A percentile compares a stretch with the other conserved stretches of the same genome.
These are phyloP conservation scores for Sternotherus odoratus DNA, from an alignment of 2,797 vertebrate genomes.

Conservation along the genomic window DNA sequence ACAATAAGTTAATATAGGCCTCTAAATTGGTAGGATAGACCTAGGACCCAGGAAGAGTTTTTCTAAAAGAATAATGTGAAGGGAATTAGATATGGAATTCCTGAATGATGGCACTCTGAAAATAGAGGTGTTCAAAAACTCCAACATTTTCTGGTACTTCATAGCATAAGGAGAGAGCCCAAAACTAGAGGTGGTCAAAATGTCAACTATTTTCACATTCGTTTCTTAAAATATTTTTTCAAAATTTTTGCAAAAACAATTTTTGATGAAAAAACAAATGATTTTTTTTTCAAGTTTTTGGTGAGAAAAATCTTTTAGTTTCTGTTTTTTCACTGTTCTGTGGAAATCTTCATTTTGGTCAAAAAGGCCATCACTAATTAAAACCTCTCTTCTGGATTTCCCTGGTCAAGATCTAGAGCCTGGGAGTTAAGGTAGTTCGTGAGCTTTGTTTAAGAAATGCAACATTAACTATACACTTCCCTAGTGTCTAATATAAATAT, in stretches of 20 bases:
- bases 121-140: not conserved
- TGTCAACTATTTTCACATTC: not conserved
- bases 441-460: not conserved
- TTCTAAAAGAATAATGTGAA: not conserved
- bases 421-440: not conserved
- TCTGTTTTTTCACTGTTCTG: not conserved
- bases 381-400: not conserved
- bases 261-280: not conserved
- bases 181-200: not conserved
- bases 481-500: not conserved
- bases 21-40: conserved; percentile 29
- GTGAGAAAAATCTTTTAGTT: fast-evolving
- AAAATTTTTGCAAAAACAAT: not conserved
- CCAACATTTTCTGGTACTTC: not conserved
- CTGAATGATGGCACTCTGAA: not conserved
- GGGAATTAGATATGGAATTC: not conserved
- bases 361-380: not conserved
- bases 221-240: not conserved
- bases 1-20: not conserved
- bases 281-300: not conserved
- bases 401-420: not conserved
- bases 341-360: not conserved
- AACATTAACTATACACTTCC: not conserved
- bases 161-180: not conserved
- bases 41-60: not conserved